Evolutionary conservation across 2,797 vertebrate genomes (phyloP).

Genomic region (Carcharodon carcharias): DNA sequence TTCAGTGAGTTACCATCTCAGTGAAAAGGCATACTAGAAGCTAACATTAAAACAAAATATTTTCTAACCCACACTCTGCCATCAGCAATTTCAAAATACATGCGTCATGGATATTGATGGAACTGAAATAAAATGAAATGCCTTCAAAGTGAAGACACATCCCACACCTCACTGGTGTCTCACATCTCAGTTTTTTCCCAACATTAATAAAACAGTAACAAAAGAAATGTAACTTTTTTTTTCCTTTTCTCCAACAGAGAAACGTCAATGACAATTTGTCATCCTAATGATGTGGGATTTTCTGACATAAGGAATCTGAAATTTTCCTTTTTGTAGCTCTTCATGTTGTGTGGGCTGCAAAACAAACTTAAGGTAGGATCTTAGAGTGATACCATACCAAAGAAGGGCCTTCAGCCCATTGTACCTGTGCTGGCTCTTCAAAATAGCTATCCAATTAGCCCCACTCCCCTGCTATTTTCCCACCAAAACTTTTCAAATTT

Average conservation of each 20-base stretch:
- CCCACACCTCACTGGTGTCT: background rate
- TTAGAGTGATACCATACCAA: background rate
- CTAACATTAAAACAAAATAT: constrained; percentile 6
- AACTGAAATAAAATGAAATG: constrained; percentile 7
- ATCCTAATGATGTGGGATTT: background rate
- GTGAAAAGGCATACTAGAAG: background rate
- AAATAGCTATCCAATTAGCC: background rate
- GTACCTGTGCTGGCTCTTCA: background rate
- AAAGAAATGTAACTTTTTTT: background rate
- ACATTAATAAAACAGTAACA: background rate
- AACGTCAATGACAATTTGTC: background rate
- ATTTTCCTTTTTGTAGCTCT: background rate
- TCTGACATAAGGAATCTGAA: background rate
- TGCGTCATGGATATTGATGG: background rate
- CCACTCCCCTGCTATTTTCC: background rate
- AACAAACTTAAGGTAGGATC: background rate
- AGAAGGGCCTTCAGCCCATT: background rate
- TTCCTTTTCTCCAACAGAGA: background rate
- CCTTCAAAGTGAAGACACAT: background rate
- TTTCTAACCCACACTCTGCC: background rate
- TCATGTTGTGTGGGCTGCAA: background rate
- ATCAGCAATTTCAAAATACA: background rate
- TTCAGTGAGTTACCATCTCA: background rate
- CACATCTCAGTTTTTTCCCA: background rate
- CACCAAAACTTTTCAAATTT: background rate